Base-by-base conservation (phyloP, 2,113 vertebrate genomes). In the Piaya cayana region DNA sequence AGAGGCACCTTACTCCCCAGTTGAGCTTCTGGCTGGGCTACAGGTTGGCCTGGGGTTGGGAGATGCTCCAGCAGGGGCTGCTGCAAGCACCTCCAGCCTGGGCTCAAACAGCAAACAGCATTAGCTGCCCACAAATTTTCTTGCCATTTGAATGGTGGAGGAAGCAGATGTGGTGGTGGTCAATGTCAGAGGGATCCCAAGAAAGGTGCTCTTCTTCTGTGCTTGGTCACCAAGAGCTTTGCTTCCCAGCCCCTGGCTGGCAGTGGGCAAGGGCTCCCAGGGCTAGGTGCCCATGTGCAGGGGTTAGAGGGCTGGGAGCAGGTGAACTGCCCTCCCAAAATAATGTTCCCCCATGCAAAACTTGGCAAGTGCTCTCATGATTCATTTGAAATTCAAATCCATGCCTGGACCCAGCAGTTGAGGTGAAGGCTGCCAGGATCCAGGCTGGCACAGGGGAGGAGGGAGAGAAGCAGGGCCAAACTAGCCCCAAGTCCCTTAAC, bases 301-400 rank as follows among this genome's bases (percentile, higher is more conserved):
- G 21, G 30, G 9, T 74, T 1, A 1, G 37, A 49, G 49, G 17
- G 21, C 17, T 90, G 22, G 52, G 49, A 67, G 50, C 45, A 55
- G 37, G 64, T 18, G 20, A 53, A 18, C 55, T 90, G 71, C 82
- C 75, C 49, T 92, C 62, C 34, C 85, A 39, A 27, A 92, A 86
- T 77, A 94, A 11, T 82, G 52, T 18, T 82, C 6, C 58, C 85
- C 43, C 13, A 0, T 65, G 43, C 30, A 36, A 82, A 53, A 60
- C 39, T 77, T 45, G 69, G 17, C 9, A 5, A 79, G 52, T 43
- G 60, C 83, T 62, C 82, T 71, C 16, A 11, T 34, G 43, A 60
- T 74, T 65, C 90, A 81, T 95, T 94, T 96, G 86, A 94, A 94
- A 88, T 95, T 88, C 86, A 96, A 95, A 97, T 96, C 76, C n/a